These are phyloP conservation scores for Adrianichthys oophorus DNA, from an alignment of 2,797 vertebrate genomes.

Conservation along the genomic window DNA sequence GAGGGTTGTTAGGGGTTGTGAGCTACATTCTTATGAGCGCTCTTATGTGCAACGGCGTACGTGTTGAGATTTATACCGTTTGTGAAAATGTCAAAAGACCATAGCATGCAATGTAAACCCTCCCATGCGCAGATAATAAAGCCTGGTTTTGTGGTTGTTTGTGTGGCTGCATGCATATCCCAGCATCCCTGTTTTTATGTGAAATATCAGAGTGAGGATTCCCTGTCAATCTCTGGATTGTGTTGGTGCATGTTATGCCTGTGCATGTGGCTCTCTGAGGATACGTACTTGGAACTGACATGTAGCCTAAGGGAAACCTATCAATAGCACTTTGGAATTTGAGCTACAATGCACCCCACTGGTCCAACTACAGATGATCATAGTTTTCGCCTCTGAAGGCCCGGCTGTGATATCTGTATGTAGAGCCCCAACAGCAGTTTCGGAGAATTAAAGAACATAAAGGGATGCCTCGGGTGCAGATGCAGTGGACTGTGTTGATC, in stretches of 20 bases:
- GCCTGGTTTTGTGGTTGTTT: background rate
- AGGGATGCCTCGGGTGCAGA: slow-evolving; percentile 37
- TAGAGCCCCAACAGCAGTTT: slow-evolving; percentile 25
- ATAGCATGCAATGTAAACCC: background rate
- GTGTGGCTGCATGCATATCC: background rate
- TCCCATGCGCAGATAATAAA: background rate
- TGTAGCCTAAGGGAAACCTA: slow-evolving; percentile 22
- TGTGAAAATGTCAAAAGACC: slow-evolving; percentile 10
- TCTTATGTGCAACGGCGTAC: slow-evolving; percentile 19
- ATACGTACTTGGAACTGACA: background rate
- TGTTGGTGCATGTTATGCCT: background rate
- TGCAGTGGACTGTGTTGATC: slow-evolving; percentile 47
- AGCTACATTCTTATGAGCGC: slow-evolving; percentile 13
- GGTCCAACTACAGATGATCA: slow-evolving; percentile 43
- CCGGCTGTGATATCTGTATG: slow-evolving; percentile 34
- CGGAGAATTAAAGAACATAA: slow-evolving; percentile 12
- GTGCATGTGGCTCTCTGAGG: slow-evolving; percentile 2
- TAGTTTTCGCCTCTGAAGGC: slow-evolving; percentile 28
- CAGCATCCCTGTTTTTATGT: slow-evolving; percentile 1
- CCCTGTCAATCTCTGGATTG: slow-evolving; percentile 6
- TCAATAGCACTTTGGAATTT: slow-evolving; percentile 27
- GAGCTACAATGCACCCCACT: slow-evolving; percentile 22
- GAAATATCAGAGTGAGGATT: background rate
- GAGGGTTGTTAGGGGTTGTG: slow-evolving; percentile 3
- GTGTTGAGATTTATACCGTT: slow-evolving; percentile 14